Conservation (phyloP, 2,113 vertebrate species). For the Esox niger region DNA sequence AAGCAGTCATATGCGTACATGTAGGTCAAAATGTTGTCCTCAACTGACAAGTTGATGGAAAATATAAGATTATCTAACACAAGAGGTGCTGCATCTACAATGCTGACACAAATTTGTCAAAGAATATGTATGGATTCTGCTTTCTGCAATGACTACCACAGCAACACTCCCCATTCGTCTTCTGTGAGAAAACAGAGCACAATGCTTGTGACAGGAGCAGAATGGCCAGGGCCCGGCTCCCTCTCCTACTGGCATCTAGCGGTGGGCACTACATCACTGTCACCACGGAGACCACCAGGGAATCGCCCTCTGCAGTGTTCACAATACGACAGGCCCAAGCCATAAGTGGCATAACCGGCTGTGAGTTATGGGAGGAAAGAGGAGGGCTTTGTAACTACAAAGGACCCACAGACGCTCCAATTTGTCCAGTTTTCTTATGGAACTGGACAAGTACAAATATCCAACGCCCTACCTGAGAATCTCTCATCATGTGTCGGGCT, state of each 20-base stretch:
- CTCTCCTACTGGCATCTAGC: conserved; percentile 71
- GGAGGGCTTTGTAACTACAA: conserved; percentile 54
- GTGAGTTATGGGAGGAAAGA: conserved; percentile 72
- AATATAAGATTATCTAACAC: neutral
- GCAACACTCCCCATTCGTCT: conserved; percentile 68
- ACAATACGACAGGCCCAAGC: conserved; percentile 64
- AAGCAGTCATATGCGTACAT: conserved; percentile 3
- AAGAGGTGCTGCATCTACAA: conserved; percentile 20
- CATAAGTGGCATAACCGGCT: conserved; percentile 58
- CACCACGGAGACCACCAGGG: conserved; percentile 77
- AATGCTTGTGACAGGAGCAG: conserved; percentile 29
- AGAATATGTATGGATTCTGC: conserved; percentile 56
- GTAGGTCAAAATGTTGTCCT: too few relatives aligned
- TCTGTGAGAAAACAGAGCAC: conserved; percentile 56
- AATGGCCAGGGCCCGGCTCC: conserved; percentile 60
- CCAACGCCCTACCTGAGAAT: conserved; percentile 36
- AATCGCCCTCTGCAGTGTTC: conserved; percentile 70
- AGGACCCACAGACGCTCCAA: conserved; percentile 47
- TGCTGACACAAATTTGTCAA: conserved; percentile 46
- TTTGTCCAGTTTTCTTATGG: conserved; percentile 58
- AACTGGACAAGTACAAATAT: conserved; percentile 68
- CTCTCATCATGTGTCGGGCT: conserved; percentile 39
- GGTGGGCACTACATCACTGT: conserved; percentile 84
- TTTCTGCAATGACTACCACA: conserved; percentile 58
- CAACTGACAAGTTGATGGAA: neutral